Evolutionary conservation across 2,888 invertebrate genomes (phyloP).

Genomic region (Aporophyla nigra): DNA sequence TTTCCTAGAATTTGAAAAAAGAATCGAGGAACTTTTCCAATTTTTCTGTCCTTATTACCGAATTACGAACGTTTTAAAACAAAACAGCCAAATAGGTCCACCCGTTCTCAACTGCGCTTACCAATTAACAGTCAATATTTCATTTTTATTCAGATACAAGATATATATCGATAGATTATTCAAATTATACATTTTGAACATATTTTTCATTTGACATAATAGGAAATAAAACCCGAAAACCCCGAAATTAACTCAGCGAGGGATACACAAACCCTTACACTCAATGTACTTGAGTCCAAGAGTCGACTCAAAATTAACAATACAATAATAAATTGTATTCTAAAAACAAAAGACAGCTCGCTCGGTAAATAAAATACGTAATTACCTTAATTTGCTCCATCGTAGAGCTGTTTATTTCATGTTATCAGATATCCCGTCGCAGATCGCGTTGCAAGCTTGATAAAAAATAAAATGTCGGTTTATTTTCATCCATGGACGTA

Average conservation of each 20-base stretch:
- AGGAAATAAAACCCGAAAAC: neutral
- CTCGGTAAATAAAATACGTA: slow-evolving; percentile 46
- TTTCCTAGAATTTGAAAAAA: too few species aligned
- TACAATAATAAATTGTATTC: slow-evolving; percentile 43
- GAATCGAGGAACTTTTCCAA: too few species aligned
- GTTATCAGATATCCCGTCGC: slow-evolving; percentile 82
- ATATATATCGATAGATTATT: too few species aligned
- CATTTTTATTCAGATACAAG: too few species aligned
- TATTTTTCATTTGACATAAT: neutral
- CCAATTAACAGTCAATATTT: too few species aligned
- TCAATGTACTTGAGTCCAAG: neutral
- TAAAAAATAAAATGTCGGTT: slow-evolving; percentile 79
- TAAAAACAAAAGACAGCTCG: slow-evolving; percentile 30
- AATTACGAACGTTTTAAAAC: too few species aligned
- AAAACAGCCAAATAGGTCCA: too few species aligned
- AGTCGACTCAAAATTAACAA: slow-evolving; percentile 11
- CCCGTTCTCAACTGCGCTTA: too few species aligned
- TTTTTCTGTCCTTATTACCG: too few species aligned
- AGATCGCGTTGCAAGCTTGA: slow-evolving; percentile 72
- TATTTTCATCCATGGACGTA: slow-evolving; percentile 73
- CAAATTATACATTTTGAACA: neutral
- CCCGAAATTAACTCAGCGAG: neutral
- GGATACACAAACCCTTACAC: slow-evolving; percentile 8
- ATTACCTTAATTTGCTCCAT: slow-evolving; percentile 79
- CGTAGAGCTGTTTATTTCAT: slow-evolving; percentile 76